Evolutionary conservation across 2,113 vertebrate genomes (phyloP), one percentile per base, ranked within the genome.

Genomic region (Pitta sordida): DNA sequence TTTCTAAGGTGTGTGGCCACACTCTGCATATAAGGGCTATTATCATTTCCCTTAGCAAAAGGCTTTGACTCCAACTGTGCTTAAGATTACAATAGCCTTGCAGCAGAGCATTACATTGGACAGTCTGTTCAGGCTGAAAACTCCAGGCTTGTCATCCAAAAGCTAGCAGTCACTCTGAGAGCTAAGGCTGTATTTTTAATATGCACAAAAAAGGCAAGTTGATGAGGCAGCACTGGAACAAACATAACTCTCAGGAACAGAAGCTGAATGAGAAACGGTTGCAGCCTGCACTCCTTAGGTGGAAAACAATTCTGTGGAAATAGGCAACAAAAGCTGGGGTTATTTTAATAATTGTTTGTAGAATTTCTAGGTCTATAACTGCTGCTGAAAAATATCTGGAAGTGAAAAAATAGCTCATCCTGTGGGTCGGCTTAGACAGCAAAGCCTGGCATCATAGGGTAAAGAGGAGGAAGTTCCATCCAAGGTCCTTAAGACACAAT

Each of bases 261-360:
- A 75, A 92, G 23, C 62, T 55, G 62, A 68, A 59, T 48, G 59
- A 91, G 71, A 77, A 90, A 83, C 59, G 29, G 26, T 79, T 85
- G 62, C 71, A 79, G 46, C 43, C 51, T 87, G 55, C 30, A 7
- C 30, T 88, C 60, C 76, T 58, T 60, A 58, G 5, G 13, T 67
- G 41, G 70, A 82, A 82, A 87, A 85, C 41, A 51, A 63, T 53
- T 75, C 34, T 39, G 39, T 65, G 59, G 46, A 58, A 88, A 83
- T 17, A 56, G 55, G 67, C 71, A 84, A 83, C 41, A 69, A 73
- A 84, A 65, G 27, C 59, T 74, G 30, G 17, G 13, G 27, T 46
- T 91, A 59, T 84, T 91, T 91, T 92, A 83, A 80, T 90, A 83
- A 81, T 21, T 63, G 46, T 53, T 83, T 48, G 16, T 83, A 81